Evolutionary conservation across 2,113 vertebrate genomes (phyloP), one percentile per base, ranked within the genome.

Genomic region (Polyodon spathula): DNA sequence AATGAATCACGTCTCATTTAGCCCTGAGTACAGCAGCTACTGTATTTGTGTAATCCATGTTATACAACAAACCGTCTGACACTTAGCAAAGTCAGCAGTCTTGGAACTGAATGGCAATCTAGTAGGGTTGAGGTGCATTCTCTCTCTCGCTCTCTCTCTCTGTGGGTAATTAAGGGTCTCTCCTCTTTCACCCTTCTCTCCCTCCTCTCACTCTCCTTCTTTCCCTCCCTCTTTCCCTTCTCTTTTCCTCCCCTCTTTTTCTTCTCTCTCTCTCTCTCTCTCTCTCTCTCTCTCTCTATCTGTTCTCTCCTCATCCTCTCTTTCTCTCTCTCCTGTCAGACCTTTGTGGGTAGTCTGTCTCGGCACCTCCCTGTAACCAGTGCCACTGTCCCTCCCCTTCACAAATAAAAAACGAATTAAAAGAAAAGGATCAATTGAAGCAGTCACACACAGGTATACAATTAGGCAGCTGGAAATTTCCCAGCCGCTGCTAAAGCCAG

Each of bases 261-360:
- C 44, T 54, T 37, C 69, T 60, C 59, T 44, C 63, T 60, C 15
- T 78, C 77, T 72, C 63, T 72, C 55, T 61, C 59, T 64, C 57
- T 54, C 58, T 70, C 63, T 71, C 77, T 71, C 79, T 81, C 80
- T 64, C 73, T 60, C 67, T 60, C 12, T 15, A 15, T 17, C 57
- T 11, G 12, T 17, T 38, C 38, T 40, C 40, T 42, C 3, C 37
- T 59, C 14, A 14, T 8, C 27, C 14, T 14, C 48, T 40, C 14
- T 11, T 10, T 44, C 40, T 43, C 16, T 8, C 1, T 40, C 51
- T 8, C 14, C 70, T 63, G 66, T 62, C 68, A 59, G 74, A 78
- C 77, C 70, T 72, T 64, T 73, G 66, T 9, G 73, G 60, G 60
- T 73, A 79, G 75, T 76, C 27, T 27, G 27, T 3, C 27, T 27